A percentile compares a stretch with the other conserved stretches of the same genome.
These are phyloP conservation scores for Gymnocypris eckloni DNA, from an alignment of 2,797 vertebrate species.

Conservation along the genomic window DNA sequence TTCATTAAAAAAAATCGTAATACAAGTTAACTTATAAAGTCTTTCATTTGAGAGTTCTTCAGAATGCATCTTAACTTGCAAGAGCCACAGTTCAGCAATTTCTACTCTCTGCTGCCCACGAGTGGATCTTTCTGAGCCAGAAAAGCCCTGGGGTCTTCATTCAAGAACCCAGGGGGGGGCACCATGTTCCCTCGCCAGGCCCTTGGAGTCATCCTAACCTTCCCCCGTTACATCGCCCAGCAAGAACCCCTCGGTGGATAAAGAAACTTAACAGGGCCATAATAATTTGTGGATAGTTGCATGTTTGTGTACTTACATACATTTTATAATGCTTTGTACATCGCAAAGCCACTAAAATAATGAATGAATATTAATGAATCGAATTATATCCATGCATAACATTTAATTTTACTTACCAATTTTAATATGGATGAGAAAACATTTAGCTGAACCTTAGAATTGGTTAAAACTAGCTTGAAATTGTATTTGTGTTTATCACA, in stretches of 20 bases:
- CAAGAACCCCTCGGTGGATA: neutral
- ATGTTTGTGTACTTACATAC: neutral
- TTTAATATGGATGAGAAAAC: neutral
- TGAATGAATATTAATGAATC: neutral
- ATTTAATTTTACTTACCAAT: neutral
- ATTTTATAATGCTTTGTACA: neutral
- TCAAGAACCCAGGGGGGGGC: neutral
- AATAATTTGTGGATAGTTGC: neutral
- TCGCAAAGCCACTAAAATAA: neutral
- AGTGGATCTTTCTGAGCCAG: slow-evolving; percentile 57
- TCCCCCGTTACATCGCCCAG: neutral
- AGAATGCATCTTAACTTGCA: neutral
- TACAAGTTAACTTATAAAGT: neutral
- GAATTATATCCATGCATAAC: neutral
- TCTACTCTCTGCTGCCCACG: slow-evolving; percentile 72
- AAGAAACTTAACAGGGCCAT: neutral
- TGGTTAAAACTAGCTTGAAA: neutral
- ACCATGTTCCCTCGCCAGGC: neutral
- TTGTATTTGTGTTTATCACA: too few relatives aligned
- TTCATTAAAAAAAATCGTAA: neutral
- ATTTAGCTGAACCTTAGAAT: neutral
- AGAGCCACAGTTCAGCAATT: neutral
- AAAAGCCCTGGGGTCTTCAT: neutral
- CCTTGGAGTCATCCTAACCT: neutral
- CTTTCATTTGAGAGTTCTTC: neutral